Conservation (phyloP, 2,888 invertebrate genomes). For the Thereva nobilitata region DNA sequence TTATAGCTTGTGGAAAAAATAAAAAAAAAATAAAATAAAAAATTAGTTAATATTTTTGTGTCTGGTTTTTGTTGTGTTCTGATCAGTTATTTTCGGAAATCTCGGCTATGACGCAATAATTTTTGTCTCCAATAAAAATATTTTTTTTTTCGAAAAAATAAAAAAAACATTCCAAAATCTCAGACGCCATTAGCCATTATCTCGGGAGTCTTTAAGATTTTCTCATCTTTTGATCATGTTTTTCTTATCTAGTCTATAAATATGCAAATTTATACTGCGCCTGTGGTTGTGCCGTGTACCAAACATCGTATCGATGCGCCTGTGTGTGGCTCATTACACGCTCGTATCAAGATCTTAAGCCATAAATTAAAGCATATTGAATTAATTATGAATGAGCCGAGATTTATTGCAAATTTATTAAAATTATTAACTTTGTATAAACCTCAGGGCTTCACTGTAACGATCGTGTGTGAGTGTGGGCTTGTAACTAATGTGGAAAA, state of each 20-base stretch:
- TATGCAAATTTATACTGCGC: constrained; percentile 26
- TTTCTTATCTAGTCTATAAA: constrained; percentile 19
- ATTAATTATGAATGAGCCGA: constrained; percentile 29
- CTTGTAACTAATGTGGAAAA: too few species aligned
- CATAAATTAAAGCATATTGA: constrained; percentile 31
- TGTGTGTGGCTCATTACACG: constrained; percentile 11
- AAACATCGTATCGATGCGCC: constrained; percentile 1
- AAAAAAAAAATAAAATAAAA: too few species aligned
- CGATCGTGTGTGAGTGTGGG: too few species aligned
- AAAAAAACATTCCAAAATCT: too few species aligned
- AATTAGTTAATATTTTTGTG: too few species aligned
- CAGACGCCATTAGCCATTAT: constrained; percentile 6
- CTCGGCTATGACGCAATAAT: too few species aligned
- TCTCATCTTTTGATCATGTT: constrained; percentile 13
- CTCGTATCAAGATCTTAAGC: constrained; percentile 10
- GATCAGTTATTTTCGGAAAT: too few species aligned
- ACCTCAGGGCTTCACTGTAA: not conserved
- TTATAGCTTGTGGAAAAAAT: too few species aligned
- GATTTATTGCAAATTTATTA: constrained; percentile 35
- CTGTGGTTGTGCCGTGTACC: constrained; percentile 7
- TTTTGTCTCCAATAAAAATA: too few species aligned
- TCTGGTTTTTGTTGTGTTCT: too few species aligned
- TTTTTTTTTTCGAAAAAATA: too few species aligned
- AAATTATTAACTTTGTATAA: constrained; percentile 6
- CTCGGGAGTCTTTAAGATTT: constrained; percentile 1